These are phyloP conservation scores for Quadroppia sp. DNA, from an alignment of 2,888 invertebrate species.

Conservation along the genomic window DNA sequence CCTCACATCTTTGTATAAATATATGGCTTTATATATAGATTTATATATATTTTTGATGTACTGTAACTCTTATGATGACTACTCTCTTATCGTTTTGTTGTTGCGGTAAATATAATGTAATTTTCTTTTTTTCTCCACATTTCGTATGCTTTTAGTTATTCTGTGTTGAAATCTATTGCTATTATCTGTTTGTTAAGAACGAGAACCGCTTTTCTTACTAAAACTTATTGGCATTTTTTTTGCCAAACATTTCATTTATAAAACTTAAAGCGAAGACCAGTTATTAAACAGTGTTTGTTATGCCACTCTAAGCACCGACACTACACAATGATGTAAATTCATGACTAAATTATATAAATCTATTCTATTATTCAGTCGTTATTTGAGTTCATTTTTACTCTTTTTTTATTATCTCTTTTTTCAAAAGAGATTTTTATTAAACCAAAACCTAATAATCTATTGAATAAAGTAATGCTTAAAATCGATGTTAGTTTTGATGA, in stretches of 20 bases:
- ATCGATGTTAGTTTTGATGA: too few relatives aligned
- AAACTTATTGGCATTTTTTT: constrained; percentile 23
- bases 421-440: neutral
- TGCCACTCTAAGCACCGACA: too few relatives aligned
- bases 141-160: too few relatives aligned
- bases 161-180: neutral
- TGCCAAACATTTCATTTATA: neutral
- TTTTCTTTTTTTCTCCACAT: neutral
- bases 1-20: neutral
- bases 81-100: constrained; percentile 1
- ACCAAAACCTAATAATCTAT: neutral
- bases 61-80: neutral
- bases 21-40: neutral
- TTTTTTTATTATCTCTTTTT: neutral
- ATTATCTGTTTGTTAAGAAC: neutral
- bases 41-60: neutral
- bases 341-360: constrained; percentile 6
- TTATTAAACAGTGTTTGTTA: too few relatives aligned
- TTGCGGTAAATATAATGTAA: constrained; percentile 16
- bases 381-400: constrained; percentile 10
- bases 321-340: too few relatives aligned
- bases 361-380: neutral
- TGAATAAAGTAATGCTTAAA: too few relatives aligned
- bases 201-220: neutral
- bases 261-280: too few relatives aligned